Conservation (phyloP, 1,140 invertebrate genomes). For the Vollenhovia emeryi region DNA sequence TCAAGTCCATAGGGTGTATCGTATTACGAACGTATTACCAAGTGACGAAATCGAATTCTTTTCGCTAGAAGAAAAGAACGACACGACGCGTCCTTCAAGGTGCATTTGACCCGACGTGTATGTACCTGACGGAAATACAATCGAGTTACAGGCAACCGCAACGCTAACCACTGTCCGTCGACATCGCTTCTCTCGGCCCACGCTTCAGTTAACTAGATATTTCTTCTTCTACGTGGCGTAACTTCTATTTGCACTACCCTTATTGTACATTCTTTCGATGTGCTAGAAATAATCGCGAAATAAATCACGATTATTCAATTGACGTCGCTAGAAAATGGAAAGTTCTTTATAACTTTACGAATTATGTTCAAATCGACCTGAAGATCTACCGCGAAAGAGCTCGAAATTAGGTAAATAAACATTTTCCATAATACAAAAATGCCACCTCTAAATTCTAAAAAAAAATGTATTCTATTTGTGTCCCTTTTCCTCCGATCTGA, state of each 20-base stretch:
- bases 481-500: background rate
- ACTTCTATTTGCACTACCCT: background rate
- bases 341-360: background rate
- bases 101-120: conserved; percentile 9
- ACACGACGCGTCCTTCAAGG: background rate
- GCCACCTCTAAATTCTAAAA: background rate
- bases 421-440: background rate
- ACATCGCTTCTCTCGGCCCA: background rate
- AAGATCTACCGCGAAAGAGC: background rate
- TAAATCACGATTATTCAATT: background rate
- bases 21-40: conserved; percentile 14
- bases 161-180: background rate
- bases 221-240: background rate
- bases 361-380: background rate
- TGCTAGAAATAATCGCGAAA: background rate
- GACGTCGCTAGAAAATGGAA: background rate
- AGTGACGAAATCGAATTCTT: conserved; percentile 4
- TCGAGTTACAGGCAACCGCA: conserved; percentile 51
- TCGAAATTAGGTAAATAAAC: background rate
- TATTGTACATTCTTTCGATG: background rate
- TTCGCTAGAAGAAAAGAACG: background rate
- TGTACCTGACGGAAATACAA: conserved; percentile 20
- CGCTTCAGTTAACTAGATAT: conserved; percentile 51
- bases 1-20: background rate
- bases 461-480: background rate